A percentile compares a stretch with the other conserved stretches of the same genome.
phyloP scores from a whole-genome alignment of 2,888 invertebrate genomes.

The Bellardia bayeri region DNA sequence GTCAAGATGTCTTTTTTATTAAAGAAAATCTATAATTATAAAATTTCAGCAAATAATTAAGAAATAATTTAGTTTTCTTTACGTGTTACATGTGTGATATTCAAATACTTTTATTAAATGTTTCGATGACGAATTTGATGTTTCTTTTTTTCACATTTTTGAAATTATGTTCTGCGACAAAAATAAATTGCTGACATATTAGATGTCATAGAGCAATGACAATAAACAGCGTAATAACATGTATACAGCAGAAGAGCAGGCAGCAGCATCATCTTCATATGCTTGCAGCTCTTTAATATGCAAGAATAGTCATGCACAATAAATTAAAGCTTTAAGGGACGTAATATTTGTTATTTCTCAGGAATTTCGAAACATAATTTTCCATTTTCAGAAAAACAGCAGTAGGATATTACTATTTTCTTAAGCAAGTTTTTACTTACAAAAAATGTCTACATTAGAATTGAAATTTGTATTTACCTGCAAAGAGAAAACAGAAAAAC shows the following conservation, averaged over 20 bases:
- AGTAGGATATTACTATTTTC: too few relatives aligned
- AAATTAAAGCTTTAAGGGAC: conserved; percentile 14
- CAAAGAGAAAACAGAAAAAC: background rate
- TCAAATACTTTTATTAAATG: background rate
- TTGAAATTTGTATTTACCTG: background rate
- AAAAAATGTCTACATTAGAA: background rate
- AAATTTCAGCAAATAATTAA: background rate
- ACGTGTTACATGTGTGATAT: too few relatives aligned
- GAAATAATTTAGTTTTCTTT: too few relatives aligned
- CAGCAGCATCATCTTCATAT: conserved; percentile 11
- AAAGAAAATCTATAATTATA: too few relatives aligned
- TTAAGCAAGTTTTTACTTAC: background rate
- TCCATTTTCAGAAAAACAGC: too few relatives aligned
- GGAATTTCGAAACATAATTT: too few relatives aligned
- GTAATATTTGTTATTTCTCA: background rate
- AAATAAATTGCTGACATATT: conserved; percentile 65
- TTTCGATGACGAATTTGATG: background rate
- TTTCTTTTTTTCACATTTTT: conserved; percentile 8
- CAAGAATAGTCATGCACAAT: background rate
- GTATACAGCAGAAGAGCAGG: conserved; percentile 16
- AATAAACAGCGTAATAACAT: conserved; percentile 10
- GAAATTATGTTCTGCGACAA: conserved; percentile 45
- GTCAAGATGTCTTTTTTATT: too few relatives aligned
- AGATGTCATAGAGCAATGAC: conserved; percentile 38
- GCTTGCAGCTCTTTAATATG: conserved; percentile 1